Conservation (phyloP, 2,888 invertebrate species). For the Pollenia labialis region DNA sequence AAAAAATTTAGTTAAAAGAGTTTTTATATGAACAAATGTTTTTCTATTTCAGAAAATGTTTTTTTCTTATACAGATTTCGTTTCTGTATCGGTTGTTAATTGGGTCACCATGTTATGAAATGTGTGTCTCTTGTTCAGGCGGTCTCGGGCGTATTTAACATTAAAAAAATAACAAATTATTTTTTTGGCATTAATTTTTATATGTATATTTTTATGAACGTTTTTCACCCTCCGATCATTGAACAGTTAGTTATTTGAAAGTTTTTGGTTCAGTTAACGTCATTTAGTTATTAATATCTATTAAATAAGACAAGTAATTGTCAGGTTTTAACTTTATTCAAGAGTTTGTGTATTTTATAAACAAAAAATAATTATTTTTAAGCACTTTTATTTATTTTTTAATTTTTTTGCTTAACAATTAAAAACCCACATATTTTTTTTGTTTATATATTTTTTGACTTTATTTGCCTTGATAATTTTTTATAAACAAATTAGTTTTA, state of each 20-base stretch:
- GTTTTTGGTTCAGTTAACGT: not conserved
- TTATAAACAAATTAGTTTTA: conserved; percentile 2
- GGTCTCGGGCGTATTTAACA: not conserved
- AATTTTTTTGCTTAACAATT: conserved; percentile 7
- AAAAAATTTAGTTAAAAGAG: conserved; percentile 27
- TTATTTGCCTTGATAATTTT: conserved; percentile 46
- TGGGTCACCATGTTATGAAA: conserved; percentile 63
- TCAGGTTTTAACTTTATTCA: conserved; percentile 49
- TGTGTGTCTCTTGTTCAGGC: conserved; percentile 30
- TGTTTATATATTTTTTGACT: not conserved
- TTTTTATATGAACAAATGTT: not conserved
- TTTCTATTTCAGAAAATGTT: conserved; percentile 36
- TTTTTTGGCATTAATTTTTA: conserved; percentile 19
- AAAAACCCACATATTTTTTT: conserved; percentile 5
- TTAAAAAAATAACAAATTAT: not conserved
- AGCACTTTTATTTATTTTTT: conserved; percentile 9
- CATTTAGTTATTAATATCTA: conserved; percentile 14
- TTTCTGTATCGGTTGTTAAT: conserved; percentile 59
- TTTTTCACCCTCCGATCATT: conserved; percentile 6
- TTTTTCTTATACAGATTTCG: conserved; percentile 1
- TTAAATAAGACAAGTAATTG: conserved; percentile 63
- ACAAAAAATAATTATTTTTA: conserved; percentile 27
- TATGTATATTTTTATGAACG: not conserved
- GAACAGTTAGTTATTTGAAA: conserved; percentile 9
- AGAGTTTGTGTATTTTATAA: not conserved